Percentiles rank a stretch among this genome's conserved stretches.
phyloP scores from a whole-genome alignment of 2,113 vertebrate genomes.

The Rhinolophus ferrumequinum region DNA sequence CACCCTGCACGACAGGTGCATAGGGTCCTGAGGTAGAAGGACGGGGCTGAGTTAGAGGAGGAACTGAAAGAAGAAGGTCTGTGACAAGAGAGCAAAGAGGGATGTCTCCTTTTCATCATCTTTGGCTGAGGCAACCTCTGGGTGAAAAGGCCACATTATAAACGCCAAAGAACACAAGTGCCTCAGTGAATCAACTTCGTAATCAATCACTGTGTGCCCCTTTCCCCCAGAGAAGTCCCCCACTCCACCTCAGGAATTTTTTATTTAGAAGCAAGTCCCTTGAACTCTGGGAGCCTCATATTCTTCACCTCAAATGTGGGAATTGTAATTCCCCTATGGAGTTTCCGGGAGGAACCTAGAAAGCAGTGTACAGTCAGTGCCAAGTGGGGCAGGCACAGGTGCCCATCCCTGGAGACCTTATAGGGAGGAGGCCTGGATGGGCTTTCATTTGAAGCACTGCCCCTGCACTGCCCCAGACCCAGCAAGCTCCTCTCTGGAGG shows the following conservation, averaged over 20 bases:
- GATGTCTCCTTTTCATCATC: background rate
- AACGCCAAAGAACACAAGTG: background rate
- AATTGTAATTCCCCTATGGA: background rate
- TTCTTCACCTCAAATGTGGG: background rate
- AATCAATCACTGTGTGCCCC: background rate
- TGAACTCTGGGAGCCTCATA: constrained; percentile 4
- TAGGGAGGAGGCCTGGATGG: background rate
- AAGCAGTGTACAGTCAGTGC: background rate
- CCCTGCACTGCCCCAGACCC: background rate
- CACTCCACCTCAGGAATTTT: background rate
- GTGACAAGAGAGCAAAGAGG: background rate
- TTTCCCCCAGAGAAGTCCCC: background rate
- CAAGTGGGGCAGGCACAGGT: background rate
- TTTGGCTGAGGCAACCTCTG: background rate
- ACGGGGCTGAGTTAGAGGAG: background rate
- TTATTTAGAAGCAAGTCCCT: background rate
- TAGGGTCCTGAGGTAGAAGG: background rate
- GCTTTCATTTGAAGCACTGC: background rate
- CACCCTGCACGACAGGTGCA: no score
- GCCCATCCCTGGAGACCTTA: background rate
- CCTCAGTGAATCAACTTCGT: background rate
- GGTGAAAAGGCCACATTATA: background rate
- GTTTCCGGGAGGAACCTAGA: background rate
- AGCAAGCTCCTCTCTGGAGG: background rate
- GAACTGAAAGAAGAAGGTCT: background rate